Evolutionary conservation across 2,113 vertebrate species (phyloP), one percentile per base, ranked within the genome.

Genomic region (Nothobranchius furzeri): DNA sequence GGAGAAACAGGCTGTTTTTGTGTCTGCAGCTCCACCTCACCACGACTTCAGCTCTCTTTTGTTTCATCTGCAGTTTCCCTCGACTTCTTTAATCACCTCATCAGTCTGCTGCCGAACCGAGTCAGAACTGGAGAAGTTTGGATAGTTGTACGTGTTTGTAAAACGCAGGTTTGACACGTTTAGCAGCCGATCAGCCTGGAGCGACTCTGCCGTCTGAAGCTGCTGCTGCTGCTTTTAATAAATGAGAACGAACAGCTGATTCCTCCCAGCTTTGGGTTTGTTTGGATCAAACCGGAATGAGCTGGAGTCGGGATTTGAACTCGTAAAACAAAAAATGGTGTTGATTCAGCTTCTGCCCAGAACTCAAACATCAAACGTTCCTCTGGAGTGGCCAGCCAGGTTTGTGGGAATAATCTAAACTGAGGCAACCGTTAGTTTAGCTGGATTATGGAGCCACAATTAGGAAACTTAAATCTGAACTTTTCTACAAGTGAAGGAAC

Each of bases 121-220:
- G 55, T 57, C 50, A 48, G 0, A 59, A 6, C 37, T 14, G 45
- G 40, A 20, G 50, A 50, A 2, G 12, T 7, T 12, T 47, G 6
- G 37, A 40, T 40, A 9, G 37, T 7, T 40, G 7, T 7, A 9
- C 6, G 3, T 43, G 54, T 59, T 74, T 52, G 11, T 20, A 58
- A 14, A 57, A 70, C 15, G 64, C 56, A 30, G 59, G 7, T 6
- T 24, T 52, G 62, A 71, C 11, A 4, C 47, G 73, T 77, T 68
- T 47, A 60, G 51, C 82, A 78, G 82, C 81, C 77, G 76, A 64
- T 47, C 54, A 9, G 68, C 82, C 82, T 61, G 36, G 1, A 48
- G 82, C 76, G 54, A 45, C 64, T 64, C 30, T 57, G 35, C 65
- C 53, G 20, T 51, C 58, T 53, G 42, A 15, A 13, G 73, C 64